phyloP scores from a whole-genome alignment of 2,797 vertebrate genomes.

The Lepilemur ruficaudatus region DNA sequence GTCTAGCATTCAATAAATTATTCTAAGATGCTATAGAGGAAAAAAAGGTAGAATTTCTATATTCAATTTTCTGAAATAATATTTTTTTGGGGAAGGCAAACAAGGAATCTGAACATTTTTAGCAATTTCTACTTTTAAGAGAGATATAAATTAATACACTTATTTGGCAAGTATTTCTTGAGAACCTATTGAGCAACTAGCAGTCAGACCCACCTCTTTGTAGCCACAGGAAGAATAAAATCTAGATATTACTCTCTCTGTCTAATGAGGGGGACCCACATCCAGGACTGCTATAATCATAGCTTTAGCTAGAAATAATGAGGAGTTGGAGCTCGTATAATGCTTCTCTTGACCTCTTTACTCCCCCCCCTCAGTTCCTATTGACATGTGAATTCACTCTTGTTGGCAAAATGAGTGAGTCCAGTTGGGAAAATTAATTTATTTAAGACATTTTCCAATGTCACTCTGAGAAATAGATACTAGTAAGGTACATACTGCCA shows the following conservation, averaged over 20 bases:
- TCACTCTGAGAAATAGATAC: neutral
- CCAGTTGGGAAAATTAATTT: neutral
- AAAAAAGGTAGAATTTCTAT: neutral
- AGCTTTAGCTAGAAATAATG: neutral
- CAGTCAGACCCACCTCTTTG: neutral
- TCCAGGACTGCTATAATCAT: neutral
- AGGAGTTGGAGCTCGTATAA: neutral
- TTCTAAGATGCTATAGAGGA: neutral
- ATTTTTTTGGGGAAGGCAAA: conserved; percentile 4
- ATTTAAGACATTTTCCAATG: neutral
- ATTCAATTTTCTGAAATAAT: conserved; percentile 25
- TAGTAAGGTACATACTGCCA: neutral
- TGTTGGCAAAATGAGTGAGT: neutral
- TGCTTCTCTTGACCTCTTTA: neutral
- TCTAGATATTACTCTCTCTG: neutral
- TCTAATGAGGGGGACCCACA: neutral
- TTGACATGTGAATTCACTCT: neutral
- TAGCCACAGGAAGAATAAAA: neutral
- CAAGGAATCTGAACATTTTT: neutral
- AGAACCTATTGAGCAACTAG: neutral
- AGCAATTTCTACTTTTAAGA: neutral
- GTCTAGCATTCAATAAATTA: conserved; percentile 23
- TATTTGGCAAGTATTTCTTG: neutral
- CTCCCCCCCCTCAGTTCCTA: neutral
- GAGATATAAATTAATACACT: neutral